phyloP scores from a whole-genome alignment of 2,113 vertebrate genomes.

The Pituophis catenifer region DNA sequence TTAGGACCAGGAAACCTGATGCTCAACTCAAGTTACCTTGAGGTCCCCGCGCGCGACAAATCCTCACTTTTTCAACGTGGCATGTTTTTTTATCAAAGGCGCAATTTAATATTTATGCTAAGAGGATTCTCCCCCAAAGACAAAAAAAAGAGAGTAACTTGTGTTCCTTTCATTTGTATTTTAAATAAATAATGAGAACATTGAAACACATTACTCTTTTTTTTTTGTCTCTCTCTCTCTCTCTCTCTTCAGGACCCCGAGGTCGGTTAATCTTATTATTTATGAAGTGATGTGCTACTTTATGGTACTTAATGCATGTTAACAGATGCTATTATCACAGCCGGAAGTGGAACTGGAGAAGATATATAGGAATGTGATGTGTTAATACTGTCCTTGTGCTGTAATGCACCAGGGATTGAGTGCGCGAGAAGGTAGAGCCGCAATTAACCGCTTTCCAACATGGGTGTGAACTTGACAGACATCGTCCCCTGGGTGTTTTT shows the following conservation, averaged over 20 bases:
- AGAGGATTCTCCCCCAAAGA: constrained; percentile 73
- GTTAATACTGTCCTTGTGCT: constrained; percentile 83
- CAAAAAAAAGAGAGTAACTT: constrained; percentile 75
- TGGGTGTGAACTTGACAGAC: constrained; percentile 85
- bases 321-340: constrained; percentile 99
- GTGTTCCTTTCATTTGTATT: constrained; percentile 95
- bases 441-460: constrained; percentile 88
- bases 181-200: constrained; percentile 99
- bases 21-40: constrained; percentile 50
- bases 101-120: constrained; percentile 86
- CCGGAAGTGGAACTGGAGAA: constrained; percentile 84
- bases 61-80: constrained; percentile 58
- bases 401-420: constrained; percentile 88
- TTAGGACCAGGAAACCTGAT: constrained; percentile 49
- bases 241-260: constrained; percentile 88
- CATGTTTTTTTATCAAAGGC: constrained; percentile 69
- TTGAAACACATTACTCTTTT: constrained; percentile 96
- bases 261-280: constrained; percentile 99
- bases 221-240: not conserved
- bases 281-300: constrained; percentile 99
- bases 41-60: constrained; percentile 51
- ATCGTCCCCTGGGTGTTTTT: constrained; percentile 63
- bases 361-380: constrained; percentile 95
- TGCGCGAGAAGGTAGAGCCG: constrained; percentile 77
- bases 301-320: constrained; percentile 99